Evolutionary conservation across 92 coral and sea anemone species (phyloP).

Genomic region (Parazoanthus swiftii): DNA sequence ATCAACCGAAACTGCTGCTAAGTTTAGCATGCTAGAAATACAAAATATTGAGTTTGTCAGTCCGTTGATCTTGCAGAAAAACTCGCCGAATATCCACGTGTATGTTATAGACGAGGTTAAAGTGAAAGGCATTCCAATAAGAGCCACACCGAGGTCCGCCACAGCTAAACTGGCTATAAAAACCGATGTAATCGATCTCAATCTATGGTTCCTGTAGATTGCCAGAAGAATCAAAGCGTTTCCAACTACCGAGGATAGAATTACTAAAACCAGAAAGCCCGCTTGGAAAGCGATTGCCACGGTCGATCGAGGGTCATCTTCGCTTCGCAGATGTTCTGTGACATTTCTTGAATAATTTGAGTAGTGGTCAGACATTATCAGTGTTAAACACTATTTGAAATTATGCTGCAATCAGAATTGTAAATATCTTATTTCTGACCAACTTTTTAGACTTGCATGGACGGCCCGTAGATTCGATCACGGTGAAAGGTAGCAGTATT

Average conservation of each 20-base stretch:
- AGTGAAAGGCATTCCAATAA: slow-evolving; percentile 86
- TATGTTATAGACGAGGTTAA: slow-evolving; percentile 77
- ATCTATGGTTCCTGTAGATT: slow-evolving; percentile 65
- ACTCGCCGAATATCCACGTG: slow-evolving; percentile 71
- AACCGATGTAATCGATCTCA: slow-evolving; percentile 71
- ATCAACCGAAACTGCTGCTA: slow-evolving; percentile 86
- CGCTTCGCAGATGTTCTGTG: neutral
- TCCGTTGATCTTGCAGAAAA: slow-evolving; percentile 81
- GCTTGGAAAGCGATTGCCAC: slow-evolving; percentile 71
- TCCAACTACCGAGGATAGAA: slow-evolving; percentile 76
- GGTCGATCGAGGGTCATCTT: slow-evolving; percentile 58
- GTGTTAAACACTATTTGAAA: neutral
- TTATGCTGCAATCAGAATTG: neutral
- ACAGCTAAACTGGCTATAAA: slow-evolving; percentile 85
- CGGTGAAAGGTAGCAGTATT: neutral
- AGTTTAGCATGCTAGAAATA: slow-evolving; percentile 80
- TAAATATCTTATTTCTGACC: neutral
- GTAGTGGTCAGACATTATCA: neutral
- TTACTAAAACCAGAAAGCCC: slow-evolving; percentile 59
- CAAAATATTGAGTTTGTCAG: slow-evolving; percentile 78
- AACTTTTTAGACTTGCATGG: neutral
- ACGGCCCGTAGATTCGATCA: neutral
- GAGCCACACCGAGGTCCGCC: slow-evolving; percentile 77
- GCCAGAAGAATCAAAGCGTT: slow-evolving; percentile 78
- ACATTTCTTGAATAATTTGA: slow-evolving; percentile 1